Evolutionary conservation across 1,140 invertebrate species (phyloP), one percentile per base, ranked within the genome.

Genomic region (Drosophila gunungcola): DNA sequence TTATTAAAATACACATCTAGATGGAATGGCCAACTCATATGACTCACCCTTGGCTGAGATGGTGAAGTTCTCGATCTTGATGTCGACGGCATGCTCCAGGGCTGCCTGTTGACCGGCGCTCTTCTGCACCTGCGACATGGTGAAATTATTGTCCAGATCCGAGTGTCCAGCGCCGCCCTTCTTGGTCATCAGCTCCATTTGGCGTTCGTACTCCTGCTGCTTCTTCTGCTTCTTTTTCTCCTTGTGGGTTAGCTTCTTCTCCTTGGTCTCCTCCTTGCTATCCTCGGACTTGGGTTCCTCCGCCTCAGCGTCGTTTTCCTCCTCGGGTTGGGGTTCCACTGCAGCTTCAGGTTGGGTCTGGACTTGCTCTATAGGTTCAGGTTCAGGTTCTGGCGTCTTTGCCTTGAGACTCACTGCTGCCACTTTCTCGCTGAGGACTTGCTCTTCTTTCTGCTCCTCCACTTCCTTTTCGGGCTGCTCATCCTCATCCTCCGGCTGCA

Each of bases 41-140:
- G 43, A 80, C 79, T 99, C 98, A 69, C 99, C 99, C 92, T 98
- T 97, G 0, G 99, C 99, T 25, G 97, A 96, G 72, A 99, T 99
- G 58, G 97, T 98, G 91, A 99, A 99, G 93, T 98, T 99, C 91
- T 99, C 99, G 25, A 99, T 96, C 94, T 99, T 99, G 29, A 99
- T 99, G 93, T 99, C 98, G 16, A 99, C 96, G 3, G 98, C 98
- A 93, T 98, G 97, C 91, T 99, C 98, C 52, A 99, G 82, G 25
- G 97, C 96, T 38, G 95, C 95, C 79, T 96, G 95, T 77, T 98
- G 96, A 85, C 96, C 96, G 21, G 95, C 95, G 60, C 96, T 95
- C 93, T 97, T 98, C 85, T 97, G 96, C n/a, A 96, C 95, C 92
- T 98, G 97, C 7, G 98, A 99, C 49, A 99, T 96, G 3, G 98